These are phyloP conservation scores for Philaethria dido DNA, from an alignment of 2,888 invertebrate genomes.

Conservation along the genomic window DNA sequence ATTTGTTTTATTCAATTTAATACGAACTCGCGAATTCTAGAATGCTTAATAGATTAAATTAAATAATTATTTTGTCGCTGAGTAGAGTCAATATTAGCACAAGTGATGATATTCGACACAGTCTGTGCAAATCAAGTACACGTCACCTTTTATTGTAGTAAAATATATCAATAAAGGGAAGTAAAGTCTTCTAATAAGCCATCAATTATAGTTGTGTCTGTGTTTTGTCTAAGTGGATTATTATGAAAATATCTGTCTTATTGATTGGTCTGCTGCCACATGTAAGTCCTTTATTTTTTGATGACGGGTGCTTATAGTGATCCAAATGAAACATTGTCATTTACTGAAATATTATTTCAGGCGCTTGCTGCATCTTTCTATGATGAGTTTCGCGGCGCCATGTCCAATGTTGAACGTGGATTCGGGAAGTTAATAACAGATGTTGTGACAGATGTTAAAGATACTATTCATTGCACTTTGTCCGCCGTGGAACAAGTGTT, in stretches of 20 bases:
- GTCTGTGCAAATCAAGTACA: conserved; percentile 28
- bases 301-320: neutral
- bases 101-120: conserved; percentile 29
- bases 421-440: conserved; percentile 66
- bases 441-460: conserved; percentile 66
- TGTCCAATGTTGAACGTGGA: conserved; percentile 60
- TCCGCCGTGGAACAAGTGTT: conserved; percentile 66
- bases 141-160: conserved; percentile 28
- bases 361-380: conserved; percentile 58
- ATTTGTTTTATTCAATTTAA: conserved; percentile 45
- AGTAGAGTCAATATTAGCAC: conserved; percentile 33
- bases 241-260: conserved; percentile 16
- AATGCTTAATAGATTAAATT: conserved; percentile 7
- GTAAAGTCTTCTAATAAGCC: conserved; percentile 14
- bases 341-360: conserved; percentile 54
- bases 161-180: neutral
- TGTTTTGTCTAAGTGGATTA: neutral
- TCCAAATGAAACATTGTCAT: neutral
- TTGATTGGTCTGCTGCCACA: conserved; percentile 8
- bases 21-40: conserved; percentile 8
- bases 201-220: conserved; percentile 13
- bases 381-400: conserved; percentile 58
- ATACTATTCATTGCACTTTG: conserved; percentile 68
- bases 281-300: neutral
- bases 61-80: conserved; percentile 23